Percentiles rank a stretch among this genome's conserved stretches.
phyloP scores from a whole-genome alignment of 2,113 vertebrate species.

The Odontophorus gujanensis region DNA sequence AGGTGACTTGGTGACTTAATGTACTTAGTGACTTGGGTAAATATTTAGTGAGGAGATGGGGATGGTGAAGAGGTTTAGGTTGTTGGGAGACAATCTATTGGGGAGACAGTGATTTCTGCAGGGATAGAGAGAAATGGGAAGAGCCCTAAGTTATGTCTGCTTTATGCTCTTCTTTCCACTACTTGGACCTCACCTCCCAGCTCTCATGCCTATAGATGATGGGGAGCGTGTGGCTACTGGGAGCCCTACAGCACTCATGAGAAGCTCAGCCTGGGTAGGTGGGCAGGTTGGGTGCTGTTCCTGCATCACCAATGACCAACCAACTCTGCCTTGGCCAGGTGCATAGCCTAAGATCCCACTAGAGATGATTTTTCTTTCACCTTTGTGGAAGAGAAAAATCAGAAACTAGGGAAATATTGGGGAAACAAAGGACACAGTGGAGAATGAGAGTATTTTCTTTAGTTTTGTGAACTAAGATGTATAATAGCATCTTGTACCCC shows the following conservation, averaged over 20 bases:
- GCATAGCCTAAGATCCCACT: background rate
- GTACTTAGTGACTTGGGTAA: background rate
- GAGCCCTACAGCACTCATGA: background rate
- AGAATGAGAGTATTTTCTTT: background rate
- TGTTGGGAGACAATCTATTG: background rate
- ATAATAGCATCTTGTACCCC: background rate
- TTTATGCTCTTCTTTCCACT: background rate
- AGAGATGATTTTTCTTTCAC: background rate
- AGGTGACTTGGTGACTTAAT: background rate
- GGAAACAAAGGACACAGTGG: background rate
- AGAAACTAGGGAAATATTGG: background rate
- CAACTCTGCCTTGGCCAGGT: background rate
- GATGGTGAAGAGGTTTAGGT: background rate
- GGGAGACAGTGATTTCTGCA: background rate
- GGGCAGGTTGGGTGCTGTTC: background rate
- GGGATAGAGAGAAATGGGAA: background rate
- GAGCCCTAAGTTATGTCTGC: background rate
- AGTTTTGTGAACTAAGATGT: background rate
- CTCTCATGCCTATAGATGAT: background rate
- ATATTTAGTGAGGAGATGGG: background rate
- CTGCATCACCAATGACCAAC: background rate
- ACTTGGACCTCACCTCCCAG: background rate
- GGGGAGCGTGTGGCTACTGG: no score
- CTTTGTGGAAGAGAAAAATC: background rate
- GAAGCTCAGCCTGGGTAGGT: background rate